Base-by-base conservation (phyloP, 1,140 invertebrate species). In the Cataglyphis hispanica region DNA sequence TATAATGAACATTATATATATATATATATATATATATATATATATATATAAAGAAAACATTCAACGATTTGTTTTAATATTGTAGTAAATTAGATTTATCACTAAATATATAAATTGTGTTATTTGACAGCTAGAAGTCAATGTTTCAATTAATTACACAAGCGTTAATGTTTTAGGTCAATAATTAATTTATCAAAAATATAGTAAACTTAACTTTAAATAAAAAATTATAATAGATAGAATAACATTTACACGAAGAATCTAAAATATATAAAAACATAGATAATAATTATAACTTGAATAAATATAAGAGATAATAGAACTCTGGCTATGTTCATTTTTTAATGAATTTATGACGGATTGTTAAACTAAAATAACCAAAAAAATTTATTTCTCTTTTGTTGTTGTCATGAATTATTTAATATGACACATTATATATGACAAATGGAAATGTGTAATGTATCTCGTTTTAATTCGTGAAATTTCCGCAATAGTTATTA, bases 11-110 rank as follows among this genome's bases (percentile, higher is more conserved):
- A 37, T 37, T 25, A n/a, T 13, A n/a, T n/a, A n/a, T n/a, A n/a
- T n/a, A n/a, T n/a, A n/a, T n/a, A n/a, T n/a, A n/a, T n/a, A n/a
- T n/a, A n/a, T n/a, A n/a, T n/a, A n/a, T n/a, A n/a, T n/a, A n/a
- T n/a, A n/a, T n/a, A n/a, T n/a, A n/a, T n/a, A 11, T 1, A 56
- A 40, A 19, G 25, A 7, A 40, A 50, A 25, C 25, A n/a, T 1
- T 19, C 25, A 46, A 25, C 7, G 10, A 6, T 53, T 16, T 50
- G 7, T 16, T 66, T 50, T 22, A 50, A 16, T n/a, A 66, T 43
- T 1, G n/a, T 53, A 78, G 10, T 37, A 50, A 78, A 78, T 78
- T 66, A 25, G 8, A 22, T 40, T 22, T 76, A 31, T 53, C 11
- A 8, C n/a, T 46, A 19, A 78, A 13, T 19, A 1, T 31, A 46